Percentiles rank a stretch among this genome's conserved stretches.
Evolutionary conservation across 2,113 vertebrate genomes (phyloP).

Genomic region (Turdus rufiventris): DNA sequence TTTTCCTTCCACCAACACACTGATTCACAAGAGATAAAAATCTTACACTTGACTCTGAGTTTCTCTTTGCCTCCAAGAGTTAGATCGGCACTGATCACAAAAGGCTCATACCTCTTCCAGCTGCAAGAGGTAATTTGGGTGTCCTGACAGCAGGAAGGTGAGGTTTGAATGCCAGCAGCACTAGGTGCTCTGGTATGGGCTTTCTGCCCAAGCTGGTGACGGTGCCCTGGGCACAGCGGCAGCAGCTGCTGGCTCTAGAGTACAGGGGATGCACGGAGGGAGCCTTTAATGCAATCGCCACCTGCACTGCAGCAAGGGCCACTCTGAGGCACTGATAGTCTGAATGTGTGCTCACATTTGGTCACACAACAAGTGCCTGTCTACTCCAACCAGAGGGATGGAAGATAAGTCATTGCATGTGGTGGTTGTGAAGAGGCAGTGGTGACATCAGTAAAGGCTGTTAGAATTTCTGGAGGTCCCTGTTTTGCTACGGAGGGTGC

Average conservation of each 20-base stretch:
- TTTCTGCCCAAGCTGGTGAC: fast-evolving
- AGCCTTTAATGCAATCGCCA: fast-evolving
- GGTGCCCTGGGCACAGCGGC: not conserved
- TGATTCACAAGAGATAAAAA: not conserved
- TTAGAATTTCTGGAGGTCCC: not conserved
- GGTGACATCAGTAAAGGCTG: not conserved
- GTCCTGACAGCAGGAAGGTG: not conserved
- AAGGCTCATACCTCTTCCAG: not conserved
- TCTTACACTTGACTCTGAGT: not conserved
- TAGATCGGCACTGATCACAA: not conserved
- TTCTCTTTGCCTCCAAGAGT: not conserved
- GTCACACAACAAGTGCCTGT: not conserved
- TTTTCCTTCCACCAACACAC: conserved; percentile 31
- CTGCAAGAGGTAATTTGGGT: not conserved
- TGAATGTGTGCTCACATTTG: not conserved
- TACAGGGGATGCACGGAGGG: fast-evolving
- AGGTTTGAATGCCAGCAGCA: not conserved
- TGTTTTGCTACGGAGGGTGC: not conserved
- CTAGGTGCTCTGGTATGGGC: not conserved
- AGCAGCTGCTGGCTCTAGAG: not conserved
- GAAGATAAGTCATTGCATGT: not conserved
- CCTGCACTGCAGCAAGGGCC: not conserved
- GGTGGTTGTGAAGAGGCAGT: not conserved
- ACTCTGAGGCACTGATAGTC: fast-evolving
- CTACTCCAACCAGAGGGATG: not conserved